These are phyloP conservation scores for Apoda limacodes DNA, from an alignment of 2,888 invertebrate species.

Conservation along the genomic window DNA sequence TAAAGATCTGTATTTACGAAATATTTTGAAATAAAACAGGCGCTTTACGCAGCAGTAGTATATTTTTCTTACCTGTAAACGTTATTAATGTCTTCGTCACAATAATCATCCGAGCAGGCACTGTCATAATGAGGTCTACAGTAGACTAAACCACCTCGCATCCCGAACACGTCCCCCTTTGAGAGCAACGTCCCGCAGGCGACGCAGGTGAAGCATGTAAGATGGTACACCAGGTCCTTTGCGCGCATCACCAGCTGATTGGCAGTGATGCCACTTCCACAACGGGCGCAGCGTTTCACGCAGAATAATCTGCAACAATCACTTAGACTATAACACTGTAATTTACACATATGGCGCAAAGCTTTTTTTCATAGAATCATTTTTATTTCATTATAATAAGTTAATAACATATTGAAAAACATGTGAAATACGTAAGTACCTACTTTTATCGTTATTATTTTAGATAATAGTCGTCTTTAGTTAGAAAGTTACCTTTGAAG, in stretches of 20 bases:
- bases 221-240: constrained; percentile 87
- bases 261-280: constrained; percentile 85
- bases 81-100: constrained; percentile 68
- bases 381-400: neutral
- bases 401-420: no score
- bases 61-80: constrained; percentile 65
- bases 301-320: constrained; percentile 82
- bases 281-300: constrained; percentile 86
- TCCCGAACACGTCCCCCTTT: constrained; percentile 92
- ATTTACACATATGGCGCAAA: constrained; percentile 4
- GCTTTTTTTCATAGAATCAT: constrained; percentile 5
- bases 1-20: no score
- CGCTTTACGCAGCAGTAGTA: no score
- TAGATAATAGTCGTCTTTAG: no score
- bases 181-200: constrained; percentile 85
- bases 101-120: constrained; percentile 72
- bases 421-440: no score
- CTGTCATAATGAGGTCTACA: constrained; percentile 72
- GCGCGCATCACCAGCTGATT: constrained; percentile 94
- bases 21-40: no score
- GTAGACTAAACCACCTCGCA: constrained; percentile 84
- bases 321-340: constrained; percentile 7
- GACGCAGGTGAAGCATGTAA: constrained; percentile 90
- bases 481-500: no score
- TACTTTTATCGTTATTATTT: no score